Conservation (phyloP, 2,888 invertebrate species). For the Oscheius sp. region DNA sequence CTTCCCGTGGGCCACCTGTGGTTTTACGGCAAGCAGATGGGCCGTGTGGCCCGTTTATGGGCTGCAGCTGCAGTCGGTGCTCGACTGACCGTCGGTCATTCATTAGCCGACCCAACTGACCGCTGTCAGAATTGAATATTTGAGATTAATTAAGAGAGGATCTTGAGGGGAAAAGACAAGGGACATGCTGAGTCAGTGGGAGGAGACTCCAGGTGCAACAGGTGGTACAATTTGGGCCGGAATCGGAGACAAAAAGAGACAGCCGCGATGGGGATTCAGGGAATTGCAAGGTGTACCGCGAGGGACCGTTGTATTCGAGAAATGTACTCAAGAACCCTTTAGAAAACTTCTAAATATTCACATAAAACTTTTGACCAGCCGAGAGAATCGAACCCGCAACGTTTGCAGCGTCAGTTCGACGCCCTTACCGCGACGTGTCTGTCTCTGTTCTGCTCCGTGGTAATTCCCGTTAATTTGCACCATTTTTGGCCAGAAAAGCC, state of each 20-base stretch:
- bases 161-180: neutral
- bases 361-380: too few species aligned
- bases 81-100: neutral
- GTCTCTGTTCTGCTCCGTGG: too few species aligned
- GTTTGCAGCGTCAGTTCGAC: too few species aligned
- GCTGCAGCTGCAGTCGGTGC: slow-evolving; percentile 21
- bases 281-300: neutral
- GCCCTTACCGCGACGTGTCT: too few species aligned
- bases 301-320: too few species aligned
- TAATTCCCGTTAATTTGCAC: too few species aligned
- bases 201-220: neutral
- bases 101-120: slow-evolving; percentile 13
- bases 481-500: too few species aligned
- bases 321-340: too few species aligned
- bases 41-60: slow-evolving; percentile 34
- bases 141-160: slow-evolving; percentile 19
- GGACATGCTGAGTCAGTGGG: slow-evolving; percentile 3
- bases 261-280: neutral
- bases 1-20: slow-evolving; percentile 26
- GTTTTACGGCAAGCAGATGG: slow-evolving; percentile 33
- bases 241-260: too few species aligned
- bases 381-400: too few species aligned
- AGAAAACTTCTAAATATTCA: too few species aligned
- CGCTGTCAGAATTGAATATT: slow-evolving; percentile 17
- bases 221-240: slow-evolving; percentile 8